Conservation (phyloP, 2,888 invertebrate species). For the Crepidodera aurea region DNA sequence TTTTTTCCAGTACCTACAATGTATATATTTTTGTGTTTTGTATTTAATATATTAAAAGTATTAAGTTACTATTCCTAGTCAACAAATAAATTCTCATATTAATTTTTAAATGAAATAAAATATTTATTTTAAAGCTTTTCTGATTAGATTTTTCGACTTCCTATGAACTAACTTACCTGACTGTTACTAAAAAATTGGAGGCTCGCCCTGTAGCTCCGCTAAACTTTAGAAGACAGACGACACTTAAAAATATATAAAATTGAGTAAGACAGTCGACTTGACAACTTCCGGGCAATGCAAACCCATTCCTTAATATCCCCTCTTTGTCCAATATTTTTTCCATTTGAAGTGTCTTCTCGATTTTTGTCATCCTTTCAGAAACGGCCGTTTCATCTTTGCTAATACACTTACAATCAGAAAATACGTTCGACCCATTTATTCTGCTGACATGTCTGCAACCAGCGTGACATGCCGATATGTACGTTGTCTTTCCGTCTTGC, state of each 20-base stretch:
- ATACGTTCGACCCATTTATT: slow-evolving; percentile 62
- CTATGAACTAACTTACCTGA: slow-evolving; percentile 63
- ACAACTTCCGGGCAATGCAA: slow-evolving; percentile 65
- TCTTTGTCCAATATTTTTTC: slow-evolving; percentile 40
- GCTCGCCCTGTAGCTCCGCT: slow-evolving; percentile 69
- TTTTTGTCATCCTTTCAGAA: slow-evolving; percentile 22
- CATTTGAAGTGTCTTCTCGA: slow-evolving; percentile 39
- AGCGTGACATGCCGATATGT: slow-evolving; percentile 82
- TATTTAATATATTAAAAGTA: too few relatives aligned
- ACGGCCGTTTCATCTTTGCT: slow-evolving; percentile 39
- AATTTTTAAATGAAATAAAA: too few relatives aligned
- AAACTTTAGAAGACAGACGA: slow-evolving; percentile 68
- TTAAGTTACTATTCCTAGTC: too few relatives aligned
- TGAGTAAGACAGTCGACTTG: slow-evolving; percentile 66
- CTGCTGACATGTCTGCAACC: slow-evolving; percentile 68
- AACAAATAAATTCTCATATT: too few relatives aligned
- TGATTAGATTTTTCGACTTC: too few relatives aligned
- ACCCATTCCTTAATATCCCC: slow-evolving; percentile 51
- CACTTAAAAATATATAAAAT: slow-evolving; percentile 65
- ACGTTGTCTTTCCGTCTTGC: slow-evolving; percentile 68
- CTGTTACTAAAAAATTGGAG: slow-evolving; percentile 69
- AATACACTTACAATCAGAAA: slow-evolving; percentile 64
- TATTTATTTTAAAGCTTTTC: too few relatives aligned
- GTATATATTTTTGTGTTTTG: too few relatives aligned
- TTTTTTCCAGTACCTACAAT: too few relatives aligned